Base-by-base conservation (phyloP, 1,140 invertebrate genomes). In the Leptestheria dahalacensis region DNA sequence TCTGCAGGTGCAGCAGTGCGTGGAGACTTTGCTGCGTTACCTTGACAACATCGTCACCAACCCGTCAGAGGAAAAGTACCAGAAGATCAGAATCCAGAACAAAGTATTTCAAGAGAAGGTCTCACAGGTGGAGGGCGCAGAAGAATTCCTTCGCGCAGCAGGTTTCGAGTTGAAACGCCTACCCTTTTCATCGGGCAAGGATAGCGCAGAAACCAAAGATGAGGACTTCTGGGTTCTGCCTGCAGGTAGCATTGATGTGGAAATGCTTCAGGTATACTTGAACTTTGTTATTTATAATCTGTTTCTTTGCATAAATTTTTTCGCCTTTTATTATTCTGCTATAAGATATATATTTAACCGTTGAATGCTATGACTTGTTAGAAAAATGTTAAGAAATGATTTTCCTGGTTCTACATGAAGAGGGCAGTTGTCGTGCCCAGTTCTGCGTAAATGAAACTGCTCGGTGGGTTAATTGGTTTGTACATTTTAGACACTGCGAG, bases 1-100 rank as follows among this genome's bases (percentile, higher is more conserved):
- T 63, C 55, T 63, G 26, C 67, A 85, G 82, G 76, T 89, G 6
- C 81, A 82, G 55, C 75, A 78, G 4, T 91, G 92, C 68, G 78
- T 93, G 6, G 86, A 93, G 65, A 91, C 87, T 3, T 69, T 97
- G 3, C 81, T 79, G 65, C 91, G 89, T 72, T 95, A 95, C 74
- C 73, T 96, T 59, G 86, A 92, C 66, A 97, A 97, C 71, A 85
- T 96, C 21, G 76, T 92, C 15, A 80, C 80, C 18, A 80, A 92
- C 73, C 91, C 90, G 0, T 75, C 77, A 10, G 88, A 94, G 66
- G 83, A 88, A 64, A 97, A 96, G 68, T 96, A 84, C 72, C 83
- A 83, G 64, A 92, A 89, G 75, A 95, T 97, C 61, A 75, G 91
- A 61, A 79, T 88, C 73, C 80, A 78, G 2, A 97, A 94, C 72